These are phyloP conservation scores for Eulacestoma nigropectus DNA, from an alignment of 2,113 vertebrate species.

Conservation along the genomic window DNA sequence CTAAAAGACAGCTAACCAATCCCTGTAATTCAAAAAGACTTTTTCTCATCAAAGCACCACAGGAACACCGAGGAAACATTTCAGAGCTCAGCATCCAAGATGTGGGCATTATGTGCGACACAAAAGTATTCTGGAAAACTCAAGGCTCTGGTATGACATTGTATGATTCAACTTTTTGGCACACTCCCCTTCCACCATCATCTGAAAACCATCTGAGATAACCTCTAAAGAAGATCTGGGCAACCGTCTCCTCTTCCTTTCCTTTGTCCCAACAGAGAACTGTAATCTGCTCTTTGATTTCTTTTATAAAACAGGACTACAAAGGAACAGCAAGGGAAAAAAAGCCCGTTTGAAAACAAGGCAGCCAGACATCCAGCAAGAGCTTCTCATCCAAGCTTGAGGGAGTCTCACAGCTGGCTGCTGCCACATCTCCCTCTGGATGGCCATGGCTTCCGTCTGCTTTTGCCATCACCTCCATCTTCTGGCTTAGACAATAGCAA, in stretches of 20 bases:
- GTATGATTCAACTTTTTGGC: conserved; percentile 26
- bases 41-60: conserved; percentile 48
- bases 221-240: background rate
- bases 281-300: background rate
- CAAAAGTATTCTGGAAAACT: conserved; percentile 20
- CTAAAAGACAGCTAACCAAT: conserved; percentile 8
- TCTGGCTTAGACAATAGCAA: background rate
- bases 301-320: background rate
- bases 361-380: background rate
- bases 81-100: conserved; percentile 16
- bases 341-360: background rate
- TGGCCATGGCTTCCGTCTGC: background rate
- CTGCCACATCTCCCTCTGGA: background rate
- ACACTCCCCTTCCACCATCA: background rate
- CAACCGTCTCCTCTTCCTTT: background rate
- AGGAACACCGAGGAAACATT: background rate
- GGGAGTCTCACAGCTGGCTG: background rate
- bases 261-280: background rate
- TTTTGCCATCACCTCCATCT: background rate
- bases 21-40: conserved; percentile 17
- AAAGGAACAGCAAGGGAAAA: background rate
- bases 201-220: conserved; percentile 32
- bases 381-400: background rate
- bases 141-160: background rate
- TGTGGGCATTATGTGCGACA: background rate